Evolutionary conservation across 92 coral and sea anemone genomes (phyloP).

Genomic region (Galaxea fascicularis): DNA sequence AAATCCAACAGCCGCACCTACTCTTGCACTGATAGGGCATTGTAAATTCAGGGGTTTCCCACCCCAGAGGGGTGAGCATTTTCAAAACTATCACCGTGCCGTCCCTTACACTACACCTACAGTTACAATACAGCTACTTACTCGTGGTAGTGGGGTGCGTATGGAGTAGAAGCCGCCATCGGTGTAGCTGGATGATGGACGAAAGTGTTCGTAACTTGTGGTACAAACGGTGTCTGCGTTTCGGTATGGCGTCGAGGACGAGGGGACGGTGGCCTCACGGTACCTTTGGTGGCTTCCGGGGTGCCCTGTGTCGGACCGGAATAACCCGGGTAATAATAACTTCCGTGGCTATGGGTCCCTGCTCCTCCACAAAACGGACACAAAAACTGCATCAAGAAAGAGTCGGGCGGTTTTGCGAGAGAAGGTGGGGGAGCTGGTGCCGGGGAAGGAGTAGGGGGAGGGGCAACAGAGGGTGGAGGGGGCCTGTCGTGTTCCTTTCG

Average conservation of each 20-base stretch:
- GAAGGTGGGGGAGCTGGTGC: constrained; percentile 16
- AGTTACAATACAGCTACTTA: constrained; percentile 28
- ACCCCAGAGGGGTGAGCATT: neutral
- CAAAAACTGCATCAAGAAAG: constrained; percentile 78
- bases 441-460: constrained; percentile 42
- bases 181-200: constrained; percentile 78
- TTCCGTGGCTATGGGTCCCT: constrained; percentile 81
- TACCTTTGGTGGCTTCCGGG: constrained; percentile 30
- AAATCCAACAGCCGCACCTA: too few relatives aligned
- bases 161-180: constrained; percentile 83
- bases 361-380: constrained; percentile 90
- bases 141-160: constrained; percentile 82
- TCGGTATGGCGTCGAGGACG: constrained; percentile 59
- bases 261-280: constrained; percentile 10
- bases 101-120: too few relatives aligned
- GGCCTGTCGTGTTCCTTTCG: constrained; percentile 47
- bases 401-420: constrained; percentile 44
- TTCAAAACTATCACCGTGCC: neutral
- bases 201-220: constrained; percentile 53
- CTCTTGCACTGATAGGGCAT: too few relatives aligned
- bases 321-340: constrained; percentile 83
- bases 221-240: constrained; percentile 72
- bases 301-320: constrained; percentile 59
- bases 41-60: too few relatives aligned
- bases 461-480: constrained; percentile 10